Evolutionary conservation across 2,797 vertebrate species (phyloP).

Genomic region (Cetoscarus ocellatus): DNA sequence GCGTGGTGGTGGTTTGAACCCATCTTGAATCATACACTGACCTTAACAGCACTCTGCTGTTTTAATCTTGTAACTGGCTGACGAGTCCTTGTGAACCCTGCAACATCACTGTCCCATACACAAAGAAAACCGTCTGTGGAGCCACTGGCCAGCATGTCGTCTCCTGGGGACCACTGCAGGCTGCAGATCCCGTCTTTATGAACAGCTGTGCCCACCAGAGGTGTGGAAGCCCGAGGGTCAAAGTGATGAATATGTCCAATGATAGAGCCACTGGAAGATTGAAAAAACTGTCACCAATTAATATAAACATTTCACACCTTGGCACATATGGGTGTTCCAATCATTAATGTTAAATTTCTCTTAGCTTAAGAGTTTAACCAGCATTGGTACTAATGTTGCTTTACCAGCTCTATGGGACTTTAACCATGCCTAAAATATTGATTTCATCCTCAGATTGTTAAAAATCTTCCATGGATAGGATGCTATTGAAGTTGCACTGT

Average conservation of each 20-base stretch:
- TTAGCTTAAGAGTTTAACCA: neutral
- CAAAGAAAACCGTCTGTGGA: constrained; percentile 80
- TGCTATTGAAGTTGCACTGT: no score
- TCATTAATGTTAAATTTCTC: neutral
- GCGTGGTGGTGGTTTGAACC: neutral
- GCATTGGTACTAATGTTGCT: neutral
- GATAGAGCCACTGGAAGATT: constrained; percentile 78
- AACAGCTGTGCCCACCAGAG: constrained; percentile 65
- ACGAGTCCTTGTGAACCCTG: constrained; percentile 44
- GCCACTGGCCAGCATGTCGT: constrained; percentile 79
- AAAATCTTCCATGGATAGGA: no score
- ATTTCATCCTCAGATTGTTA: no score
- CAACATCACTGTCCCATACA: constrained; percentile 78
- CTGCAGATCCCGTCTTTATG: constrained; percentile 80
- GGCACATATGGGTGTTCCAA: neutral
- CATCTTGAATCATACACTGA: constrained; percentile 33
- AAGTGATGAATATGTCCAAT: constrained; percentile 83
- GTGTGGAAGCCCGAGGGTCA: constrained; percentile 71
- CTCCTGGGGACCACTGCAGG: constrained; percentile 84
- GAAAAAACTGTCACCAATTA: constrained; percentile 7
- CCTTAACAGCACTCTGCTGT: constrained; percentile 86
- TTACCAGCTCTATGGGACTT: neutral
- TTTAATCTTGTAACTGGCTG: constrained; percentile 70
- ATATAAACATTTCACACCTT: neutral
- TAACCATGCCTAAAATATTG: no score